Evolutionary conservation across 2,113 vertebrate species (phyloP), one percentile per base, ranked within the genome.

Genomic region (Gasterosteus aculeatus): DNA sequence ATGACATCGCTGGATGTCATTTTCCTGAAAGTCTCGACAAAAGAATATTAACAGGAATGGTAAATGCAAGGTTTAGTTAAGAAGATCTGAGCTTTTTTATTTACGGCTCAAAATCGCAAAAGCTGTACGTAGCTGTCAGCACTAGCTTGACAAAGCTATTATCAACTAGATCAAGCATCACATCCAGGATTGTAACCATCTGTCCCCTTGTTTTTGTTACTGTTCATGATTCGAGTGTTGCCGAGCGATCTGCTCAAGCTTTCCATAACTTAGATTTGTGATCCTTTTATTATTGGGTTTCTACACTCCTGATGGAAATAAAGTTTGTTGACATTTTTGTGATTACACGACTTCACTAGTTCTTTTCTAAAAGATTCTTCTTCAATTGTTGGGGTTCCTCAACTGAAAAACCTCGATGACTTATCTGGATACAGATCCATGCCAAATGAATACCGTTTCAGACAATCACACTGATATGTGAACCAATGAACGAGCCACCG

Each of bases 291-390:
- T 69, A 72, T 68, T 79, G 83, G 60, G 54, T 89, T 91, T 84
- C 53, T 88, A 85, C 51, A 71, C 72, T 81, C 60, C 69, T 82
- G 51, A 71, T 79, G 51, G 11, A 85, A 92, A 80, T 88, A 90
- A 92, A 90, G 80, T 71, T 81, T 81, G 69, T 57, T 54, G 58
- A 73, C 4, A 79, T 79, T 75, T 82, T 89, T 83, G 58, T 73
- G 87, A 82, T 78, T 69, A 63, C 33, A 67, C 41, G 22, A 72
- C 56, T 74, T 80, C 33, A 68, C 38, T 46, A 16, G 53, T 59
- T 79, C 10, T 18, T 62, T 61, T 15, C 44, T 8, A 26, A n/a
- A 18, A 18, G 19, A 35, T 44, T 72, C 5, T 59, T 41, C 12
- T 53, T 42, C 31, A 57, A 62, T n/a, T 53, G 33, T 59, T 60